Evolutionary conservation across 2,888 invertebrate species (phyloP).

Genomic region (Microplitis deprimator): DNA sequence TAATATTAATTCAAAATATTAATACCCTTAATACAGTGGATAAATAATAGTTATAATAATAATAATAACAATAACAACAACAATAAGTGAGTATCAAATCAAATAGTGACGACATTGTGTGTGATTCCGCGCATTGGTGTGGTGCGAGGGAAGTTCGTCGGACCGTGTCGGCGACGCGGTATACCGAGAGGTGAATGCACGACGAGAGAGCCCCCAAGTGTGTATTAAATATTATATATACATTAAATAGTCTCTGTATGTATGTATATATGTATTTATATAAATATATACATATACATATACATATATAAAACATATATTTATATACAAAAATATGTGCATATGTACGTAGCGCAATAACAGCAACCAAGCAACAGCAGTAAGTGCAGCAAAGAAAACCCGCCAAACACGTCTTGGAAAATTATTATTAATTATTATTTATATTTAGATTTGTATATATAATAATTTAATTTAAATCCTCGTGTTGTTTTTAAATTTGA

Average conservation of each 20-base stretch:
- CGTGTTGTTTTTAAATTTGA: background rate
- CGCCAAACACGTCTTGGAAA: conserved; percentile 63
- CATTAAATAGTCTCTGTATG: conserved; percentile 49
- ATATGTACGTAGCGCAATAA: background rate
- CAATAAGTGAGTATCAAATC: conserved; percentile 24
- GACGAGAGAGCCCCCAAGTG: conserved; percentile 51
- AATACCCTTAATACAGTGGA: background rate
- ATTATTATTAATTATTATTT: background rate
- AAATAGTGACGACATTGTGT: conserved; percentile 54
- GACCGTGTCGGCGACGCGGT: conserved; percentile 54
- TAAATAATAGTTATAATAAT: background rate
- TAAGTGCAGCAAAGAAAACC: conserved; percentile 56
- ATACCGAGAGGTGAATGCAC: conserved; percentile 65
- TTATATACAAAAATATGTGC: conserved; percentile 5
- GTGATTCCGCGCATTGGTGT: conserved; percentile 52
- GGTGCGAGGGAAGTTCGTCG: conserved; percentile 53
- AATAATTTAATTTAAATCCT: too few species aligned
- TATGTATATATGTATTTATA: conserved; percentile 49
- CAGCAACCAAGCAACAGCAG: conserved; percentile 39
- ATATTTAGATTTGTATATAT: background rate
- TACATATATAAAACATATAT: background rate
- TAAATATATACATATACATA: background rate
- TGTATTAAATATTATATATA: background rate
- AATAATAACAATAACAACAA: conserved; percentile 15
- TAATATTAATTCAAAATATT: background rate